Conservation (phyloP, 2,797 vertebrate species). For the Melanotaenia parkinsoni region DNA sequence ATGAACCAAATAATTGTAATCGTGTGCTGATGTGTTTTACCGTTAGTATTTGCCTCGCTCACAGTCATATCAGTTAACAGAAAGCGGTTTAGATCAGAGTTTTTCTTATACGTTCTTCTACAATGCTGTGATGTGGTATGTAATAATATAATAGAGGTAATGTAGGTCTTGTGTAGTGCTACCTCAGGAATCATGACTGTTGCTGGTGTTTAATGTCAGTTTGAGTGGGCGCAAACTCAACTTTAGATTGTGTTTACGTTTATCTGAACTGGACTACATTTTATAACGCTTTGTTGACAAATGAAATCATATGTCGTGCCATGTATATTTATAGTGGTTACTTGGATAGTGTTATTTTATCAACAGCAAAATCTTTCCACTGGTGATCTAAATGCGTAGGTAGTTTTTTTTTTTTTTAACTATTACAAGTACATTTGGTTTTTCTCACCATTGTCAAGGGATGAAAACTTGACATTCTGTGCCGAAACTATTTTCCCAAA, state of each 20-base stretch:
- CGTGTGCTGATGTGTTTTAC: conserved; percentile 63
- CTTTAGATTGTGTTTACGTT: conserved; percentile 54
- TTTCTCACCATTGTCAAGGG: not conserved
- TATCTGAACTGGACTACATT: conserved; percentile 26
- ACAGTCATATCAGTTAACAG: conserved; percentile 24
- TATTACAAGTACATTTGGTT: not conserved
- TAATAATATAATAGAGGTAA: conserved; percentile 11
- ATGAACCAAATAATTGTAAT: conserved; percentile 48
- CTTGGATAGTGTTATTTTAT: conserved; percentile 10
- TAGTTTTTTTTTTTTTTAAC: not conserved
- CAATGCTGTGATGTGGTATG: not conserved
- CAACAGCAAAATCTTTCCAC: not conserved
- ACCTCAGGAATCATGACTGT: conserved; percentile 26
- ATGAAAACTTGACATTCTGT: not conserved
- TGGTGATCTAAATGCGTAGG: conserved; percentile 4
- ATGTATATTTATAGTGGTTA: conserved; percentile 26
- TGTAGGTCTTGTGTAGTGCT: conserved; percentile 32
- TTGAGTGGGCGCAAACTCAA: conserved; percentile 51
- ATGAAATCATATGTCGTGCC: conserved; percentile 31
- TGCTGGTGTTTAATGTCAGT: conserved; percentile 68
- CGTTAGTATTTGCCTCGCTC: conserved; percentile 25
- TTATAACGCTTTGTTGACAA: conserved; percentile 36
- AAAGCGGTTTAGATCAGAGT: not conserved
- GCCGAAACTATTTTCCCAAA: not conserved
- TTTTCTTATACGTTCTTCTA: conserved; percentile 20